Base-by-base conservation (phyloP, 2,888 invertebrate species). In the Lumbricus terrestris region DNA sequence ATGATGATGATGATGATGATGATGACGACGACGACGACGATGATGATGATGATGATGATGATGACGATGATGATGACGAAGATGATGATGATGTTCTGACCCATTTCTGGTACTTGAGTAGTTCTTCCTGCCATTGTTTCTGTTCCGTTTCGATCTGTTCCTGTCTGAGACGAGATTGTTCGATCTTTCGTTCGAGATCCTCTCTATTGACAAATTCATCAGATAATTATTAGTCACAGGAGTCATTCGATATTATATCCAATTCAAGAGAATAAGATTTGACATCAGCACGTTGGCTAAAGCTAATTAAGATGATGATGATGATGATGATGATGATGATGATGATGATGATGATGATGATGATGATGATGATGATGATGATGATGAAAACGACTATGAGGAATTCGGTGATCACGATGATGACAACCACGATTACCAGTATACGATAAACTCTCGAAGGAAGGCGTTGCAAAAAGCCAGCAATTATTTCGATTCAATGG, bases 81-180 rank as follows among this genome's bases (percentile, higher is more conserved):
- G 83, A 83, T 83, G 83, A 83, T 34, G 13, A 85, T 85, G 13
- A 85, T 34, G 23, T 0, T 35, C 69, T 89, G 4, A 69, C 89
- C 89, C 89, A 89, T 37, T 89, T 54, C 69, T 89, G 42, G 23
- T 47, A 89, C 35, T 54, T 42, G 37, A 89, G 37, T 35, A 89
- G 89, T 89, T 89, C 89, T 0, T 89, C 54, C 37, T 89, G 89
- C 89, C 89, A 89, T 29, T 89, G 37, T 47, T 69, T 89, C 42
- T 47, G 69, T 37, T 89, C 89, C 8, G 8, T 29, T 54, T 89
- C 89, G 18, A 54, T 69, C 35, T 89, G 89, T 35, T 54, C 37
- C 37, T 89, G 89, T 47, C 89, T 47, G 20, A 33, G 37, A 33
- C 89, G 89, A 15, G 89, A 89, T n/a, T 89, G 89, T 47, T 89